Percentiles rank a stretch among this genome's conserved stretches.
Conservation (phyloP, 2,113 vertebrate genomes). For the Alaudala cheleensis region DNA sequence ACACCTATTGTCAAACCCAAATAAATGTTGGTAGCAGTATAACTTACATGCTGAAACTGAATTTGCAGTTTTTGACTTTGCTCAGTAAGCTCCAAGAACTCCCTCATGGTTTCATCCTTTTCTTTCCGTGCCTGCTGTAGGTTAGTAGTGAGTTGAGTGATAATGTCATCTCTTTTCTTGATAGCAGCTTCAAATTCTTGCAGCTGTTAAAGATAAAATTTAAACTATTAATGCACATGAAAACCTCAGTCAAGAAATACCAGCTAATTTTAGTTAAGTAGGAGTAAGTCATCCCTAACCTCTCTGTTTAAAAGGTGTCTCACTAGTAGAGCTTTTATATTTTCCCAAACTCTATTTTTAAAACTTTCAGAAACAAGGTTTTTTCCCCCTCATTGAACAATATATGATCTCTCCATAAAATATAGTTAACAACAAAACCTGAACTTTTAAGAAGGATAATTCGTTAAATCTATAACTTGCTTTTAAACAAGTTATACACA, state of each 20-base stretch:
- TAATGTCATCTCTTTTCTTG: slow-evolving; percentile 95
- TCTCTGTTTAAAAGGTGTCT: not conserved
- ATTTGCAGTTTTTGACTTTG: slow-evolving; percentile 95
- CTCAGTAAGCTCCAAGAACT: slow-evolving; percentile 92
- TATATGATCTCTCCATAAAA: not conserved
- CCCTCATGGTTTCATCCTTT: slow-evolving; percentile 93
- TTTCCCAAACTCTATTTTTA: not conserved
- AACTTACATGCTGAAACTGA: slow-evolving; percentile 93
- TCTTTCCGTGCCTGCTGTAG: slow-evolving; percentile 92
- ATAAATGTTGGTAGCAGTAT: not conserved
- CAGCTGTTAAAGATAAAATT: slow-evolving; percentile 74
- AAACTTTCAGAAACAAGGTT: not conserved
- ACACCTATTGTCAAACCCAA: not conserved
- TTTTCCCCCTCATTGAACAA: not conserved
- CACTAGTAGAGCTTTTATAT: not conserved
- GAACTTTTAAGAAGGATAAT: not conserved
- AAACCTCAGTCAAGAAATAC: not conserved
- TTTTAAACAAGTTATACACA: not conserved
- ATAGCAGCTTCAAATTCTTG: slow-evolving; percentile 97
- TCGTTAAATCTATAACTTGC: not conserved
- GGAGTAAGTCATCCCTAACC: not conserved
- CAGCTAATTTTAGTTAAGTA: not conserved
- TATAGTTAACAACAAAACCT: not conserved
- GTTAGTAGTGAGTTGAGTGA: slow-evolving; percentile 95
- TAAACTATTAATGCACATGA: not conserved